Evolutionary conservation across 92 coral and sea anemone genomes (phyloP), one percentile per base, ranked within the genome.

Genomic region (Epizoanthus rinbou): DNA sequence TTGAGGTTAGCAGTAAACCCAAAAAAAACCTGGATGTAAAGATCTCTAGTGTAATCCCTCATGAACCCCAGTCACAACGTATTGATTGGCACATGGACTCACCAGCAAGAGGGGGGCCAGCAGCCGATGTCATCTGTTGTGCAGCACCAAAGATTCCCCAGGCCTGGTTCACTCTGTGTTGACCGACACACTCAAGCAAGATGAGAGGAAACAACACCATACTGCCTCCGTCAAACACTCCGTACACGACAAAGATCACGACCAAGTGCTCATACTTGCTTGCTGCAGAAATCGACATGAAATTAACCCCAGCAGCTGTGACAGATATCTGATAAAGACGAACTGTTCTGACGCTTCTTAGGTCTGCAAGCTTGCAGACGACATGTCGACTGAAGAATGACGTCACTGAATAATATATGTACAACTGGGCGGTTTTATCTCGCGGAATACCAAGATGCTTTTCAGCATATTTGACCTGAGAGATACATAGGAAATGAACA

Each of bases 111-210:
- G 82, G 82, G 9, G 82, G 60, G 0, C 82, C 69, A 39, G 25
- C 23, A 2, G 82, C 70, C 2, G 82, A 68, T 0, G 82, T 69
- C 4, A 76, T 76, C 56, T 76, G 82, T 19, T 57, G 69, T 35
- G 62, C 31, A 18, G 82, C 82, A 35, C 82, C 82, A 76, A 76
- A 76, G 39, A 76, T 60, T 8, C 82, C 82, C 82, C 82, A 76
- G 3, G 82, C 82, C 24, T 69, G 19, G 70, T 76, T 76, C 21
- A 76, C 28, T 1, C 28, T 33, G 9, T 39, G 69, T 33, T 76
- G 81, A 15, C 81, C 81, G 11, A 76, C 81, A 9, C 19, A 76
- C 28, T 76, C 81, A 25, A 76, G 35, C 69, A 76, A n/a, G 39
- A 76, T 76, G 8, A 76, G 69, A 33, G 81, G 35, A 19, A 59